A percentile compares a stretch with the other conserved stretches of the same genome.
Evolutionary conservation across 1,140 invertebrate species (phyloP).

Genomic region (Anagrus nilaparvatae): DNA sequence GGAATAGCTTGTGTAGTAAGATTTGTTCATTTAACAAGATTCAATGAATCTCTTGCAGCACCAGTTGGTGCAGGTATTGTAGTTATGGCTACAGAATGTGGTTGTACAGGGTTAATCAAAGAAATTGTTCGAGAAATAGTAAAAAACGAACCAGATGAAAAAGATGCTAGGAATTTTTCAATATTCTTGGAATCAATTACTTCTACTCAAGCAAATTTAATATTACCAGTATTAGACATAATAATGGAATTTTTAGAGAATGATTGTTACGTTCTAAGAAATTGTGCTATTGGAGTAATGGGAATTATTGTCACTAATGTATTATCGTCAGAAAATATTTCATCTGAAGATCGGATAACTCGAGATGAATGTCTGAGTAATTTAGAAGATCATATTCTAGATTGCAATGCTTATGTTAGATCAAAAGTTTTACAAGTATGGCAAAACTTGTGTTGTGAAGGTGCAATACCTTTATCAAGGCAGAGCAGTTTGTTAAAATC

Average conservation of each 20-base stretch:
- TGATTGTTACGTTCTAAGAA: conserved; percentile 68
- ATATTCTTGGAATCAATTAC: conserved; percentile 61
- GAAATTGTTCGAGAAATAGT: conserved; percentile 66
- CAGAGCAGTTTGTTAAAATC: conserved; percentile 53
- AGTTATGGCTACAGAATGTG: conserved; percentile 52
- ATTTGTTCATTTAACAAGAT: conserved; percentile 63
- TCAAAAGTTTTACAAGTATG: conserved; percentile 71
- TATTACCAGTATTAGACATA: conserved; percentile 52
- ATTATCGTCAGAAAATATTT: conserved; percentile 58
- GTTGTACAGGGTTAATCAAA: conserved; percentile 52
- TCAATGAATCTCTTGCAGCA: conserved; percentile 56
- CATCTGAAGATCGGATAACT: conserved; percentile 50
- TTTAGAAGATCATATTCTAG: conserved; percentile 72
- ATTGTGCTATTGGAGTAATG: conserved; percentile 68
- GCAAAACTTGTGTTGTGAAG: conserved; percentile 58
- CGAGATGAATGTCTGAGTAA: conserved; percentile 63
- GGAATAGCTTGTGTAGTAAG: conserved; percentile 54
- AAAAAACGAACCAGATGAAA: conserved; percentile 46
- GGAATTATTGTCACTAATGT: conserved; percentile 60
- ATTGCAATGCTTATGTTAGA: conserved; percentile 72
- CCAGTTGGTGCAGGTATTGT: conserved; percentile 58
- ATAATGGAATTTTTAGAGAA: conserved; percentile 47
- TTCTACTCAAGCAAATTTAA: conserved; percentile 50
- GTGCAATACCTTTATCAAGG: conserved; percentile 58
- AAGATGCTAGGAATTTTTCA: conserved; percentile 53